Base-by-base conservation (phyloP, 2,113 vertebrate genomes). In the Equus quagga region DNA sequence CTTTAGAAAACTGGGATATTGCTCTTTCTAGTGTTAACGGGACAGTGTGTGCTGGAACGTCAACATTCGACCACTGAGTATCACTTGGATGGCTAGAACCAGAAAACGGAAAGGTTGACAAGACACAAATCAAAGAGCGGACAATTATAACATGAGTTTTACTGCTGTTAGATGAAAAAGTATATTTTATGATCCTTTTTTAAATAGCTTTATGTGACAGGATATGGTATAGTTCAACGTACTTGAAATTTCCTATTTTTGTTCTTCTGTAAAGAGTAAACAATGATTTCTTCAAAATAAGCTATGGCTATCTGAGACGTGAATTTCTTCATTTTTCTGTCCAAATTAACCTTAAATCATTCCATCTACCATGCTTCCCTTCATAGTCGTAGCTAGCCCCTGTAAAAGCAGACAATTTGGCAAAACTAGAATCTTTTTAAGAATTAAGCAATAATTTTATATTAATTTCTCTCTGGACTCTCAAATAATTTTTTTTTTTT, bases 371-470 rank as follows among this genome's bases (percentile, higher is more conserved):
- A 26, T 49, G 36, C 19, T 24, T 64, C 18, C 2, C 19, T 76
- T 89, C 36, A 89, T 13, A 88, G 19, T 49, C 41, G 54, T 41
- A 75, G 49, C 8, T 14, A 49, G 67, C 2, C 14, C 41, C 11
- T 92, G 13, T 76, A 36, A 89, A 82, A 41, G 4, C 69, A 91
- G 64, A 54, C 5, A 65, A 46, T 70, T 33, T 75, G 73, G 49
- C 6, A 89, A 56, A 51, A 64, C 58, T n/a, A 58, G n/a, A 83
- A 11, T 69, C 28, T 91, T 84, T 90, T 56, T n/a, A 80, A 97
- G 54, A 85, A 49, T 49, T 91, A 80, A 80, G 84, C 41, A 76
- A 78, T 65, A 92, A 83, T 83, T 97, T 93, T 11, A 9, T 76
- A 73, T 85, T 80, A 51, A 65, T 78, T 95, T 78, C 6, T 94